Evolutionary conservation across 2,888 invertebrate species (phyloP), one percentile per base, ranked within the genome.

Genomic region (Drosophila paracracens): DNA sequence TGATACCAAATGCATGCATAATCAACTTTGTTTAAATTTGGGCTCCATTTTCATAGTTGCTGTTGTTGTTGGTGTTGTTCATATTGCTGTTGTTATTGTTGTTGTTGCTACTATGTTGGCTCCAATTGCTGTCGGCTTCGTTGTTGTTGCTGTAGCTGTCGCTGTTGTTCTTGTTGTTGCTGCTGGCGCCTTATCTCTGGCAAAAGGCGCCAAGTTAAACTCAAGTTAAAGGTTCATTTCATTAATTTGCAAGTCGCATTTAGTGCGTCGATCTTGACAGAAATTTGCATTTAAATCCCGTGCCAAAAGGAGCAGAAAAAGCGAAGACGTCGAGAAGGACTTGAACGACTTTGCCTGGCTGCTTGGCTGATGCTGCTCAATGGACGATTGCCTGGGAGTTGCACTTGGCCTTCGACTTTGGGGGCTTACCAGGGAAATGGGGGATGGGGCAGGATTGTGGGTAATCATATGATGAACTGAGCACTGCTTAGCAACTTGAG

Each of bases 1-100:
- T 86, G 79, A 90, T 90, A 88, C 89, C 91, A 82, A 88, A 88
- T 90, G 87, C 89, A 88, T 88, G 87, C 87, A 90, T 88, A 88
- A 88, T 90, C 91, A 90, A 90, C 91, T 90, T 90, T 90, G 88
- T 77, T 88, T 88, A 90, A 88, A 89, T 83, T 88, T 88, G 88
- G 70, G 81, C 83, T 68, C 79, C 82, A 78, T 87, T 86, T 64
- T 67, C 75, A 56, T 62, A 70, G 70, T 65, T 66, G 67, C 67
- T 64, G 38, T 21, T 70, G 57, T 48, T 72, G 61, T 40, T 82
- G 69, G 75, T 75, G 69, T 81, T 84, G 89, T 83, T 72, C 79
- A 81, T 76, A 81, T 89, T 88, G 70, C 29, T 66, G 54, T 29
- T 63, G 71, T 40, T 43, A 36, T 36, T 59, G 38, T 33, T 59